Evolutionary conservation across 2,888 invertebrate genomes (phyloP).

Genomic region (Creontiades dilutus): DNA sequence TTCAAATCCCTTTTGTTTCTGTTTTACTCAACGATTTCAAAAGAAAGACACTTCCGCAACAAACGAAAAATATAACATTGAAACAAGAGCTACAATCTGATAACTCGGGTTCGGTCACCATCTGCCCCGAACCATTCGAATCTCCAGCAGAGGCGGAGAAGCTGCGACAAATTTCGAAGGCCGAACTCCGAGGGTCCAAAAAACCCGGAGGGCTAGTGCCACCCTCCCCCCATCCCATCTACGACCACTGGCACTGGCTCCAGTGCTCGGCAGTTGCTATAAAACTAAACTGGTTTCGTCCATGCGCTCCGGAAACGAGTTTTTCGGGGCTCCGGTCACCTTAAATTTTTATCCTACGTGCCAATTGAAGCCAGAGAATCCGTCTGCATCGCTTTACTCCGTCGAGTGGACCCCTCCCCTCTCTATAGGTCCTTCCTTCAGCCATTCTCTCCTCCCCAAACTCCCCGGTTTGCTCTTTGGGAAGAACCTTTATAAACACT

Average conservation of each 20-base stretch:
- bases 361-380: constrained; percentile 48
- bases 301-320: constrained; percentile 45
- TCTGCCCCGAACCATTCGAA: background rate
- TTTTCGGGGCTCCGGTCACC: constrained; percentile 48
- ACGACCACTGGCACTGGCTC: background rate
- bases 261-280: constrained; percentile 31
- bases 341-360: constrained; percentile 38
- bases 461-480: background rate
- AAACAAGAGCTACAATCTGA: no score
- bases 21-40: no score
- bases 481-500: constrained; percentile 32
- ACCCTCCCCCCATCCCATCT: background rate
- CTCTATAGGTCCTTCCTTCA: background rate
- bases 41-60: no score
- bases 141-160: background rate
- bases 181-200: background rate
- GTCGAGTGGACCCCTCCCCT: background rate
- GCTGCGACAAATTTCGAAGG: constrained; percentile 40
- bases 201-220: background rate
- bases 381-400: constrained; percentile 33
- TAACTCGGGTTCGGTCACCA: background rate
- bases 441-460: no score
- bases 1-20: no score
- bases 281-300: constrained; percentile 37
- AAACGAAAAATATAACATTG: no score